Conservation (phyloP, 2,888 invertebrate genomes). For the Drosophila mettleri region DNA sequence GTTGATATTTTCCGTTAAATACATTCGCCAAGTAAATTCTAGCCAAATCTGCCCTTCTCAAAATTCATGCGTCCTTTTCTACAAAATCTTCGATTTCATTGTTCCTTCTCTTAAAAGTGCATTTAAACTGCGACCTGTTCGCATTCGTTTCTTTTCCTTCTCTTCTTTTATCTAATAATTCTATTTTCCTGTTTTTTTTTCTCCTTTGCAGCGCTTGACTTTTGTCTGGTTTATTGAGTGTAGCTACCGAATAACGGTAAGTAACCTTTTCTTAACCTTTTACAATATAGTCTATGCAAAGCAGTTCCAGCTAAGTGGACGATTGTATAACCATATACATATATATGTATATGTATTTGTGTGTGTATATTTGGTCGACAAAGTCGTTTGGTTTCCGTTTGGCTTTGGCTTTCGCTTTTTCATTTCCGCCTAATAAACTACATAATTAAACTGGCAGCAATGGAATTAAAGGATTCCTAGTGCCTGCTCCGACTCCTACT, state of each 20-base stretch:
- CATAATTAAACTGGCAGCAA: constrained; percentile 83
- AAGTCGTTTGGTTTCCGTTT: constrained; percentile 66
- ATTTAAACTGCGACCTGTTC: background rate
- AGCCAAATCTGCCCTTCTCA: too few relatives aligned
- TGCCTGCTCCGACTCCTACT: constrained; percentile 18
- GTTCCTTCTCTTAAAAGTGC: background rate
- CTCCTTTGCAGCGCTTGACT: constrained; percentile 55
- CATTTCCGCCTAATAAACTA: constrained; percentile 84
- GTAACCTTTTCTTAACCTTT: constrained; percentile 65
- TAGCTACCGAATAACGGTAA: constrained; percentile 65
- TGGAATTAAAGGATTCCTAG: constrained; percentile 80
- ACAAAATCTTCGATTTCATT: too few relatives aligned
- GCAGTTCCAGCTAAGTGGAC: constrained; percentile 66
- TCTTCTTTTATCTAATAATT: constrained; percentile 37
- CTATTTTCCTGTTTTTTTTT: constrained; percentile 21
- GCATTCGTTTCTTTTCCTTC: background rate
- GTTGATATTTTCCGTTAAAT: too few relatives aligned
- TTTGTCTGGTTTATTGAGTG: constrained; percentile 67
- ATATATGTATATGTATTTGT: background rate
- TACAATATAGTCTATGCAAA: constrained; percentile 63
- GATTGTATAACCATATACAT: constrained; percentile 7
- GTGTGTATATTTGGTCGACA: constrained; percentile 18
- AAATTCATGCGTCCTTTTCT: too few relatives aligned
- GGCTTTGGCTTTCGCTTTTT: constrained; percentile 81
- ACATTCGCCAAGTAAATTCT: too few relatives aligned